Evolutionary conservation across 2,797 vertebrate species (phyloP), one percentile per base, ranked within the genome.

Genomic region (Podarcis siculus): DNA sequence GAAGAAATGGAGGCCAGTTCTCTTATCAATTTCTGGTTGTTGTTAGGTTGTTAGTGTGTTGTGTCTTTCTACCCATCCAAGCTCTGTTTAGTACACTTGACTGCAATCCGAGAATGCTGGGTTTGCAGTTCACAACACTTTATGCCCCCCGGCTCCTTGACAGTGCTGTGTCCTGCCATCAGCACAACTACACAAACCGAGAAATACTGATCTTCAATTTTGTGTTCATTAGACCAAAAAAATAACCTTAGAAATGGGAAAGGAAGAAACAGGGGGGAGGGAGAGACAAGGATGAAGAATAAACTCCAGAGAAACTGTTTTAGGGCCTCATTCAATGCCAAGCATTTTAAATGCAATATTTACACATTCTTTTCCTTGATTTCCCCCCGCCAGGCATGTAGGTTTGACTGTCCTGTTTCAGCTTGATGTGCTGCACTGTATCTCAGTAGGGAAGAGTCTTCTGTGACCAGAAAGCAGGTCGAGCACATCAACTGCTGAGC

Each of bases 401-500:
- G 1, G 64, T 73, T 89, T 0, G 0, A 90, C 8, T 3, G 35
- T 19, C 45, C 85, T 4, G 0, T 0, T 42, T 80, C 55, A 61
- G 78, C 0, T 1, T 30, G 78, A 72, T 39, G 71, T 3, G 79
- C 72, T 39, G 61, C 9, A 1, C 1, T 0, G 21, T 1, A 32
- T 64, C 23, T 2, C 0, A 0, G 55, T 23, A 58, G 73, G 77
- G 3, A 25, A 89, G 79, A 66, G 88, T 72, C 8, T 66, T 89
- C 84, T 69, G 76, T 9, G 77, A 89, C 90, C 87, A 69, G 64
- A 87, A 88, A 73, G 91, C 77, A 66, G 75, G 82, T 10, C 58
- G 89, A 91, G 82, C 89, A 79, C 91, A 91, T 82, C 89, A 85
- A 90, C 85, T 77, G 78, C 88, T 94, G 91, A 21, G 17, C 64